Conservation (phyloP, 1,140 invertebrate species). For the Mesaphorura yosii region DNA sequence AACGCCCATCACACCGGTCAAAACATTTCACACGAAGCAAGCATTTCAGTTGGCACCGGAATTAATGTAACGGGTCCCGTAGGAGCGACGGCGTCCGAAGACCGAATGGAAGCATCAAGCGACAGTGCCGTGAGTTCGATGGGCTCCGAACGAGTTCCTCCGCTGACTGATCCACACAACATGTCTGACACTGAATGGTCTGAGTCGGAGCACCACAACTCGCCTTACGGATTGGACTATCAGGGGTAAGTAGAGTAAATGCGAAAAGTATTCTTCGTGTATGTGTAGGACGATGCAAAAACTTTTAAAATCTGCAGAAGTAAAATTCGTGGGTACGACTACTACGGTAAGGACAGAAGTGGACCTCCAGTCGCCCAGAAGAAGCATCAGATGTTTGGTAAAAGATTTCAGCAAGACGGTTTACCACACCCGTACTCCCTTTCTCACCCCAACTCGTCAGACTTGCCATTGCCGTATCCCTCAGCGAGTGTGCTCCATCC, state of each 20-base stretch:
- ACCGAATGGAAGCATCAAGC: conserved; percentile 64
- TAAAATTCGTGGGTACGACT: conserved; percentile 66
- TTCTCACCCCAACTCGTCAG: conserved; percentile 7
- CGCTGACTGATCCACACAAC: conserved; percentile 55
- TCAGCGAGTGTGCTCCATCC: conserved; percentile 37
- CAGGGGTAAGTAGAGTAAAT: conserved; percentile 33
- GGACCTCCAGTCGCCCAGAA: conserved; percentile 64
- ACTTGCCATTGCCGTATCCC: conserved; percentile 26
- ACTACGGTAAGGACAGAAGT: conserved; percentile 25
- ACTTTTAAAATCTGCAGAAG: conserved; percentile 30
- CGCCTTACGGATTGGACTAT: conserved; percentile 31
- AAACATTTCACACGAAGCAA: conserved; percentile 10
- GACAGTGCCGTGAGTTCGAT: conserved; percentile 83
- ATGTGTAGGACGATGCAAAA: too few relatives aligned
- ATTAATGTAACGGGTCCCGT: conserved; percentile 36
- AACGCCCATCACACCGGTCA: neutral
- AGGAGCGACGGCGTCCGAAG: conserved; percentile 38
- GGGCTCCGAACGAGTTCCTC: conserved; percentile 58
- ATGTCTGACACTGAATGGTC: conserved; percentile 79
- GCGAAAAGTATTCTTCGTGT: conserved; percentile 1
- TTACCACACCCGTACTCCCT: conserved; percentile 16
- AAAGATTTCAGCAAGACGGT: conserved; percentile 59
- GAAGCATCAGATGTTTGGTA: conserved; percentile 83
- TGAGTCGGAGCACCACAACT: conserved; percentile 62
- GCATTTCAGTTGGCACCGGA: conserved; percentile 30